Percentiles rank a stretch among this genome's conserved stretches.
These are phyloP conservation scores for Chrysolina americana DNA, from an alignment of 2,888 invertebrate genomes.

Conservation along the genomic window DNA sequence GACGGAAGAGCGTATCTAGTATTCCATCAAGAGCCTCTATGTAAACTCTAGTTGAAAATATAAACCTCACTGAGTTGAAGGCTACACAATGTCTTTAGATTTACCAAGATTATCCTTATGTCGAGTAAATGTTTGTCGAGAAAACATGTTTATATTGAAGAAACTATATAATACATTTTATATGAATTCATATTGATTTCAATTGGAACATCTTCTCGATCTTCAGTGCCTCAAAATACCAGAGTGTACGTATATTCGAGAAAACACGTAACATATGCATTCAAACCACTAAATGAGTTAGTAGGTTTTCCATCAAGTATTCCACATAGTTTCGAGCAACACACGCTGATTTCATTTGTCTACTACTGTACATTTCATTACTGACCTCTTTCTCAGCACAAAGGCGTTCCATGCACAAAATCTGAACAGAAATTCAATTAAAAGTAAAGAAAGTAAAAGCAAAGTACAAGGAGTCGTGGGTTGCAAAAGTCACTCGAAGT, in stretches of 20 bases:
- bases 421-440: slow-evolving; percentile 43
- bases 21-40: no score
- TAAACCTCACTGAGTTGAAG: no score
- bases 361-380: slow-evolving; percentile 18
- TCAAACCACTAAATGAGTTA: not conserved
- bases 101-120: no score
- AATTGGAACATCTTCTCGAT: no score
- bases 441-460: slow-evolving; percentile 43
- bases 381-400: slow-evolving; percentile 18
- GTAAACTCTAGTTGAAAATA: no score
- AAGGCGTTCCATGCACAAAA: slow-evolving; percentile 36
- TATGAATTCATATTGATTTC: no score
- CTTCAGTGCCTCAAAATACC: not conserved
- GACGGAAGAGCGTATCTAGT: no score
- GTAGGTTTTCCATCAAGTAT: slow-evolving; percentile 2
- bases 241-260: not conserved
- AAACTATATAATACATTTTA: no score
- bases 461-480: slow-evolving; percentile 33
- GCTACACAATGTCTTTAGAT: no score
- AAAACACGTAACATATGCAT: not conserved
- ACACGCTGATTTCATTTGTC: slow-evolving; percentile 11
- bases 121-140: no score
- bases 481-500: slow-evolving; percentile 36
- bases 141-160: no score
- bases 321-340: slow-evolving; percentile 4